Percentiles rank a stretch among this genome's conserved stretches.
phyloP scores from a whole-genome alignment of 92 coral and sea anemone species.

The Anthopleura xanthogrammica region DNA sequence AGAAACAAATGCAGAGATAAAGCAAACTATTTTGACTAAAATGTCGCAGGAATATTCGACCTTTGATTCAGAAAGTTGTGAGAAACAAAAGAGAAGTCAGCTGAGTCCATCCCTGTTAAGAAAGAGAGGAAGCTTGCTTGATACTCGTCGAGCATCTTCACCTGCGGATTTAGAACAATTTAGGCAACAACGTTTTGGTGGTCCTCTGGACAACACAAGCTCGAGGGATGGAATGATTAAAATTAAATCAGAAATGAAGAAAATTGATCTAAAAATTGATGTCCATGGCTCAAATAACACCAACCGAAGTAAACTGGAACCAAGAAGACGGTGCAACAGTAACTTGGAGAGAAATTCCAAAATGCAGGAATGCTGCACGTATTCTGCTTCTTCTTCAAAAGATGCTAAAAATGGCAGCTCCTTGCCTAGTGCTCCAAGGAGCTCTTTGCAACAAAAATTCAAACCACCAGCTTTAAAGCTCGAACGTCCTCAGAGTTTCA shows the following conservation, averaged over 20 bases:
- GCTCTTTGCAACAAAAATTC: background rate
- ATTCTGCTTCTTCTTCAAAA: too few species aligned
- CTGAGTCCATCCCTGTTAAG: background rate
- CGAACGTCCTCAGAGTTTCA: background rate
- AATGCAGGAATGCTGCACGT: background rate
- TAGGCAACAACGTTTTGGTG: background rate
- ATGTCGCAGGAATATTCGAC: background rate
- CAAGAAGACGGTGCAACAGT: background rate
- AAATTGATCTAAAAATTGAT: background rate
- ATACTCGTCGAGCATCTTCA: background rate
- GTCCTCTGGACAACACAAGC: background rate
- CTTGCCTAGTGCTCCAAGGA: background rate
- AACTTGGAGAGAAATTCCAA: background rate
- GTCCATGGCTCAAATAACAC: background rate
- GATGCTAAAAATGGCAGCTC: background rate
- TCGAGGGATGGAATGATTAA: background rate
- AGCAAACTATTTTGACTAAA: background rate
- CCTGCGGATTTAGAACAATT: conserved; percentile 9
- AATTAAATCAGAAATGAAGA: background rate
- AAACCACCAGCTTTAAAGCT: background rate
- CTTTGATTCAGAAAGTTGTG: background rate
- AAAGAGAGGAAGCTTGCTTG: background rate
- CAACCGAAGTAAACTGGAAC: background rate
- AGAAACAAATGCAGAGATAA: background rate
- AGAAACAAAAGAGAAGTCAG: background rate